Evolutionary conservation across 2,797 vertebrate species (phyloP), one percentile per base, ranked within the genome.

Genomic region (Lycodopsis pacificus): DNA sequence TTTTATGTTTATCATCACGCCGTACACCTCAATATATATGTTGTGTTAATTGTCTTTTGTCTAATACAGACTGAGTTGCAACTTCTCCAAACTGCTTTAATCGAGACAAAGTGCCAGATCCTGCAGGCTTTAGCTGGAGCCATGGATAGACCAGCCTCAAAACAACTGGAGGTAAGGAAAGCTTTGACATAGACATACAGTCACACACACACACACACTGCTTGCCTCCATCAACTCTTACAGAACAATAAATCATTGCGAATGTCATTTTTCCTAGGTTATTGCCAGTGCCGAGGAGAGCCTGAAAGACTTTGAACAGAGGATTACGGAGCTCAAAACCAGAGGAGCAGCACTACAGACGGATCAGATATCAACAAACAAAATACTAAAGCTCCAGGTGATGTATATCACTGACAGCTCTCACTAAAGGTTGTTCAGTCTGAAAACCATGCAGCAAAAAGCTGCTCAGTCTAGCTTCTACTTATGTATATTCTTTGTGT

Each of bases 351-450:
- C 92, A 10, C 75, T 98, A 8, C 97, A 97, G 40, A 82, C 94
- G 2, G 97, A 97, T 77, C 97, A 96, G 59, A 89, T 96, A 34
- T 95, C 94, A 32, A 71, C 94, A 49, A 96, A 97, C 85, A 97
- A 98, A 58, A 88, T 98, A 81, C 95, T 96, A 19, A 98, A 97
- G 76, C 95, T 98, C 6, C 97, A 98, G 96, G 97, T 98, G 89
- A 65, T 12, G 2, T 4, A 34, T 30, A 13, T 58, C 7, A 49
- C 0, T n/a, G 32, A 58, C 5, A 53, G 46, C 36, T 65, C 2
- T 7, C 4, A 22, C 20, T 46, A 3, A 56, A 25, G 19, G 2
- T 2, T 14, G 46, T 13, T 46, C 27, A 32, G 48, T 44, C 38
- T 42, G 30, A 48, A 54, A 49, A 5, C 25, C 1, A 1, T n/a